Base-by-base conservation (phyloP, 2,113 vertebrate species). In the Narcine bancroftii region DNA sequence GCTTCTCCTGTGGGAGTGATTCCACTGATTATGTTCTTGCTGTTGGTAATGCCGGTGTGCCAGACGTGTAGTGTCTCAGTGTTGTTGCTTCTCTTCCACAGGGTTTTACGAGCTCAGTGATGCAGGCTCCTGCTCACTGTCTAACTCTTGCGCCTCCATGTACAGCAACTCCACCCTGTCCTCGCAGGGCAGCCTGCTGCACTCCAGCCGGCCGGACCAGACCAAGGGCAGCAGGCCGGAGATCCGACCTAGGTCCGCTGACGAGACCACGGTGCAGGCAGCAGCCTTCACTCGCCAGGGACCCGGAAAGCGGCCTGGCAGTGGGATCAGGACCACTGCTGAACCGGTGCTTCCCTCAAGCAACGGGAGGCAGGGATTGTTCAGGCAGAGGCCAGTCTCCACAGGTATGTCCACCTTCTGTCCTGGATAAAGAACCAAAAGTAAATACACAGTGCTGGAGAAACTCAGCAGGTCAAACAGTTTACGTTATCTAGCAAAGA, bases 51-150 rank as follows among this genome's bases (percentile, higher is more conserved):
- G 10, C 11, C n/a, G 1, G 42, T 45, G 76, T 5, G 42, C 19
- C 17, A 21, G 39, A 2, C 53, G n/a, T 6, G 79, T 13, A 2
- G 6, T 24, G 24, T 47, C 65, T 89, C 4, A 91, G 13, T 69
- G 24, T 91, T 0, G 13, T 33, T 94, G 24, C 94, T 94, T 94
- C 92, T 87, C 92, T 29, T 29, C 0, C 39, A 3, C 93, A 99
- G 98, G 98, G 36, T 99, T 99, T 95, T 99, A 97, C 6, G 98
- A 99, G 93, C 96, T 99, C 92, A 99, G 98, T 0, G 98, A 99
- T 0, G 97, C 95, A 0, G 98, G 97, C 7, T 98, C 97, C 75
- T 97, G 97, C 92, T 99, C 98, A 0, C 94, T 98, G 79, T 99
- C 98, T 83, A 97, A 97, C 93, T 99, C 98, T 33, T 98, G 98